These are phyloP conservation scores for Epinotia ramella DNA, from an alignment of 2,888 invertebrate genomes.

Conservation along the genomic window DNA sequence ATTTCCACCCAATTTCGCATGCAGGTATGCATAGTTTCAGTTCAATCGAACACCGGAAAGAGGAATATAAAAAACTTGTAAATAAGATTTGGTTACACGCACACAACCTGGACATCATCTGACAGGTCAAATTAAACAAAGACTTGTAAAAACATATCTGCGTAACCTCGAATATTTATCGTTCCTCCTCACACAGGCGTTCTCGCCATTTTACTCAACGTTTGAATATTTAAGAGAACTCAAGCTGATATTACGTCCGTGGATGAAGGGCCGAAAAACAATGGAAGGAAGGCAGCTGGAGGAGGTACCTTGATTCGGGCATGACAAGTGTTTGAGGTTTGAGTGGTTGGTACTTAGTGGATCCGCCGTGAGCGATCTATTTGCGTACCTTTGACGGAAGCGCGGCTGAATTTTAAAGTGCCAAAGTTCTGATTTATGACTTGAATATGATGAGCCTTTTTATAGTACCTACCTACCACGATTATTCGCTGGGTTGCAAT, in stretches of 20 bases:
- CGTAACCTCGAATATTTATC: constrained; percentile 1
- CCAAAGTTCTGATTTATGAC: background rate
- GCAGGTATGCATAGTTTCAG: too few species aligned
- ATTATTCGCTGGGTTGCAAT: too few species aligned
- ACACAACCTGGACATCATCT: too few species aligned
- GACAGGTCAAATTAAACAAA: background rate
- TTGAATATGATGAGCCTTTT: too few species aligned
- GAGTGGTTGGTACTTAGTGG: constrained; percentile 16
- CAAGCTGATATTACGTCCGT: constrained; percentile 26
- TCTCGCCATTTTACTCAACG: constrained; percentile 18
- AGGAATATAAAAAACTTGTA: too few species aligned
- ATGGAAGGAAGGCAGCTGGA: constrained; percentile 13
- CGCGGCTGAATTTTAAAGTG: constrained; percentile 3
- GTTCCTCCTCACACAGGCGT: background rate
- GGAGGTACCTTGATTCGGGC: constrained; percentile 23
- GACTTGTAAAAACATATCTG: constrained; percentile 4
- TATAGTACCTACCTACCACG: too few species aligned
- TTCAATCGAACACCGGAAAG: too few species aligned
- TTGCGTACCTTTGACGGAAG: constrained; percentile 7
- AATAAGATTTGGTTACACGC: too few species aligned
- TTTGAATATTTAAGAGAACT: constrained; percentile 36
- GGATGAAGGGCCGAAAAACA: constrained; percentile 29
- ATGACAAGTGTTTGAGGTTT: constrained; percentile 17
- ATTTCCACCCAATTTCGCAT: too few species aligned
- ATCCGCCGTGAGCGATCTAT: constrained; percentile 1